Base-by-base conservation (phyloP, 2,888 invertebrate genomes). In the Geotrupes spiniger region DNA sequence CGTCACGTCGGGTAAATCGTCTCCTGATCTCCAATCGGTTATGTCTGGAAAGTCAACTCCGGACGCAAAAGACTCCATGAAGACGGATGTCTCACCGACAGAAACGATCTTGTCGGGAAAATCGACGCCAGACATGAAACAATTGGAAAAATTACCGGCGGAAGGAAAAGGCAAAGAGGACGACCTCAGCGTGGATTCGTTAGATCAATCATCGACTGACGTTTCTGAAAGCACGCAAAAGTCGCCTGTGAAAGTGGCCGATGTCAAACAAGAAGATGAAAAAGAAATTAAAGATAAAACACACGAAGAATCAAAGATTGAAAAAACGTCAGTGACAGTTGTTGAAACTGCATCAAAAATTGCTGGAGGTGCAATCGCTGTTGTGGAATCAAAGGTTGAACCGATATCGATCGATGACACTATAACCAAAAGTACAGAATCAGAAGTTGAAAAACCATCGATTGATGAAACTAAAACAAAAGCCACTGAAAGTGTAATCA, bases 1-100 rank as follows among this genome's bases (percentile, higher is more conserved):
- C 21, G 6, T 6, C 21, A 6, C 47, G n/a, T 52, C 45, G 26
- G 53, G 48, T 2, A 58, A 57, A 53, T 56, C 59, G 17, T 45
- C 58, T 9, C 53, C 58, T 26, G 52, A 21, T 21, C 3, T 21
- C 6, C 21, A 21, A 6, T 21, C 21, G 21, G 21, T 21, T 4
- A 21, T 50, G 29, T 49, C 50, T 16, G 47, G 49, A 31, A 49
- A 44, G 27, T 17, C 41, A 15, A 44, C 28, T 39, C 50, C 49
- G 27, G 37, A 33, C 12, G 11, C 33, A 46, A 25, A 25, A 42
- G 27, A 45, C 21, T 21, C 3, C 21, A 21, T 6, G 21, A 3
- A 21, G 21, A 6, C 21, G 21, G 21, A 21, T 6, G 21, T 21
- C 4, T 4, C 21, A 21, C 21, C 21, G 6, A 21, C 21, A 28